phyloP scores from a whole-genome alignment of 2,888 invertebrate genomes.

The Nymphalis polychloros region DNA sequence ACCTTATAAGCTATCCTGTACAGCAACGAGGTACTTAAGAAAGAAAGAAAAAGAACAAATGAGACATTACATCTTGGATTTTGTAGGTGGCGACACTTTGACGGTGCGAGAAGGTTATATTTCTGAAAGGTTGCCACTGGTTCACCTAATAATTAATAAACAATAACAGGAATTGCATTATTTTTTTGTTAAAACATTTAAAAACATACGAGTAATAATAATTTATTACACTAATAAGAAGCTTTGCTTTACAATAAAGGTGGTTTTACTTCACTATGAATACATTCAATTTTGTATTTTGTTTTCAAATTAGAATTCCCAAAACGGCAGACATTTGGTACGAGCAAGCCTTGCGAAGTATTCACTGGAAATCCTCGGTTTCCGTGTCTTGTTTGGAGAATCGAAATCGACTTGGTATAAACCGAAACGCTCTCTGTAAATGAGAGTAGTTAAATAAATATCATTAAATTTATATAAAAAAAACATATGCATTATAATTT shows the following conservation, averaged over 20 bases:
- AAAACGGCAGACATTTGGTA: constrained; percentile 55
- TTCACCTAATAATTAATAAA: too few species aligned
- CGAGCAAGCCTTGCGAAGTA: constrained; percentile 65
- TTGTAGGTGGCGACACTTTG: too few species aligned
- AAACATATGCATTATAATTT: too few species aligned
- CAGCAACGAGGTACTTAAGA: too few species aligned
- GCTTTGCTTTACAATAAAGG: neutral
- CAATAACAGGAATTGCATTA: too few species aligned
- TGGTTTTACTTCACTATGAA: neutral
- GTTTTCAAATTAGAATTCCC: neutral
- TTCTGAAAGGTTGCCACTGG: too few species aligned
- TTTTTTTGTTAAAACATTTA: neutral
- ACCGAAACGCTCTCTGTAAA: constrained; percentile 85
- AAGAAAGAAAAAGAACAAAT: too few species aligned
- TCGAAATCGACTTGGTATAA: constrained; percentile 85
- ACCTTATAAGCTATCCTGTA: too few species aligned
- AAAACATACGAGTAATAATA: neutral
- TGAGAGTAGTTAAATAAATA: neutral
- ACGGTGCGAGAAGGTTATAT: too few species aligned
- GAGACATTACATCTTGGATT: too few species aligned
- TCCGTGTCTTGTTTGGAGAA: constrained; percentile 80
- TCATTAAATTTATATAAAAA: too few species aligned
- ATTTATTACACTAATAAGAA: neutral
- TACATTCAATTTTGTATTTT: constrained; percentile 1
- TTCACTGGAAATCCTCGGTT: constrained; percentile 82